Conservation (phyloP, 2,113 vertebrate species). For the Prionailurus viverrinus region DNA sequence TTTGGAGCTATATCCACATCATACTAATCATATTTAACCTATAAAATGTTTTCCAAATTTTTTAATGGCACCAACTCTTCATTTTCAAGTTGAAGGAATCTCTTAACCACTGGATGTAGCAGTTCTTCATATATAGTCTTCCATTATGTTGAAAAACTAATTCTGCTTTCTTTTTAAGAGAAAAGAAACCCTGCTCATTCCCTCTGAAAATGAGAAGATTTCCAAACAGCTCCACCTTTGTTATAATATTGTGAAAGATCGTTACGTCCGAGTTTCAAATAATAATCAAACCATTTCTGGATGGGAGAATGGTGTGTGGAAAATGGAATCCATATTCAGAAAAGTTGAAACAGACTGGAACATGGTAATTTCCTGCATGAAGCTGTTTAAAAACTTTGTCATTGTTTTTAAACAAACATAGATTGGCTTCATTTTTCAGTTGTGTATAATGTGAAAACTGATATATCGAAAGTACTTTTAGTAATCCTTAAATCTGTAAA, state of each 20-base stretch:
- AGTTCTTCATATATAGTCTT: neutral
- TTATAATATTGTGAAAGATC: constrained; percentile 91
- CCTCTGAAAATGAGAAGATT: constrained; percentile 92
- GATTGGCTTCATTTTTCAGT: constrained; percentile 50
- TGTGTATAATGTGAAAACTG: constrained; percentile 34
- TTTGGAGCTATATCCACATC: neutral
- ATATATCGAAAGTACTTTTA: neutral
- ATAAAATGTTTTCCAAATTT: neutral
- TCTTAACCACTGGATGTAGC: neutral
- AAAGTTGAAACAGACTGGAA: constrained; percentile 97
- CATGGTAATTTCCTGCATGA: constrained; percentile 89
- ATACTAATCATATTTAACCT: neutral
- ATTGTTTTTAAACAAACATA: constrained; percentile 48
- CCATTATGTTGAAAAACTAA: constrained; percentile 32
- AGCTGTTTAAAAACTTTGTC: constrained; percentile 39
- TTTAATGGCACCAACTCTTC: neutral
- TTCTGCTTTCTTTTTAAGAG: constrained; percentile 83
- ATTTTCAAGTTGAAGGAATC: neutral
- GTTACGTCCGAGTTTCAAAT: constrained; percentile 92
- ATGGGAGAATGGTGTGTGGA: constrained; percentile 95
- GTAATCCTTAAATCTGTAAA: constrained; percentile 47
- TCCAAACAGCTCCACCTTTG: constrained; percentile 90
- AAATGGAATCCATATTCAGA: constrained; percentile 91
- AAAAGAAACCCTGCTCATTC: constrained; percentile 90
- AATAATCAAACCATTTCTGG: constrained; percentile 87